Percentiles rank a stretch among this genome's conserved stretches.
phyloP scores from a whole-genome alignment of 2,888 invertebrate genomes.

The Syrista parreyssii region DNA sequence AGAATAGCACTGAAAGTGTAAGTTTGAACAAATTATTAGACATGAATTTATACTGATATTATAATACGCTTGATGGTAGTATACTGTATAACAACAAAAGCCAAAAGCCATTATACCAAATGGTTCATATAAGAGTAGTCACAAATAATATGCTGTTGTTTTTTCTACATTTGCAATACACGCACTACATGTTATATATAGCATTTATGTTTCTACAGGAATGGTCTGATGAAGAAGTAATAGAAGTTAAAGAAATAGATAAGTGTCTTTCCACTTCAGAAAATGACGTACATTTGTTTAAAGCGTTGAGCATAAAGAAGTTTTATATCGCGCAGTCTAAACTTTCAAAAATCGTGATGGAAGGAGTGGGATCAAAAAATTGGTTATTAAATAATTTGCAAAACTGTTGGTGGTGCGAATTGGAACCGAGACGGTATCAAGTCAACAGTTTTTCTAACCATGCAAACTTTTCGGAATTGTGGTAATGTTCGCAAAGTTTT shows the following conservation, averaged over 20 bases:
- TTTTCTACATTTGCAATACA: conserved; percentile 6
- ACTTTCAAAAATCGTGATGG: conserved; percentile 15
- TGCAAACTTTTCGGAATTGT: conserved; percentile 65
- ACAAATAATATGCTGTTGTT: neutral
- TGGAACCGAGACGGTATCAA: conserved; percentile 49
- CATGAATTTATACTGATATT: no score
- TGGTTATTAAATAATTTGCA: conserved; percentile 63
- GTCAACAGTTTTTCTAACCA: conserved; percentile 54
- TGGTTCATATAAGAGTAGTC: neutral
- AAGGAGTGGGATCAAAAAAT: conserved; percentile 47
- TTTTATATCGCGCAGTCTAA: no score
- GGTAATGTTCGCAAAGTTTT: conserved; percentile 50
- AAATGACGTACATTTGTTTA: conserved; percentile 10
- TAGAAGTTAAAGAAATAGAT: neutral
- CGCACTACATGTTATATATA: neutral
- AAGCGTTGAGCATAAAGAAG: no score
- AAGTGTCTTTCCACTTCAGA: neutral
- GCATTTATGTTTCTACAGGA: conserved; percentile 34
- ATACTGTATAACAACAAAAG: no score
- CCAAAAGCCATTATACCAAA: no score
- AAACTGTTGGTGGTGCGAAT: conserved; percentile 66
- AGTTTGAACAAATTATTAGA: conserved; percentile 31
- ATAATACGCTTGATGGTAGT: no score
- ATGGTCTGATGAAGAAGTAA: conserved; percentile 55
- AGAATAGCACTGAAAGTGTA: conserved; percentile 56